These are phyloP conservation scores for Leptopilina clavipes DNA, from an alignment of 1,140 invertebrate species.

Conservation along the genomic window DNA sequence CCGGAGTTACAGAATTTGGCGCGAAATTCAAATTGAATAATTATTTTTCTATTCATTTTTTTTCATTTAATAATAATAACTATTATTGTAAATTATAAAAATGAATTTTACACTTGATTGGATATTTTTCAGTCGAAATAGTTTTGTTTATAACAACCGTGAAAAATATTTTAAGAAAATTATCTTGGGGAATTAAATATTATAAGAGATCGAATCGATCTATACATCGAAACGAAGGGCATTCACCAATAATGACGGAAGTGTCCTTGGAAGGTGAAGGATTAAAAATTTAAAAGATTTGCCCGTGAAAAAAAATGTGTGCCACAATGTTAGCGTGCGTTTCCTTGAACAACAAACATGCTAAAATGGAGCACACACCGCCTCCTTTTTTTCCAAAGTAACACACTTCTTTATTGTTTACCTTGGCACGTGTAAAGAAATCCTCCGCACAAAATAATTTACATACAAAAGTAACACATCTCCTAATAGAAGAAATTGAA, in stretches of 20 bases:
- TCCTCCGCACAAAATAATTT: conserved; percentile 6
- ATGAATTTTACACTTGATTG: too few species aligned
- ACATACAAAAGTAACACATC: conserved; percentile 5
- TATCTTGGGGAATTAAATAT: too few species aligned
- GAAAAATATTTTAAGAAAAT: too few species aligned
- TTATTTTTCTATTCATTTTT: too few species aligned
- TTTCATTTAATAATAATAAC: too few species aligned
- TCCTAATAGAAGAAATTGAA: background rate
- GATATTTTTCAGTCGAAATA: too few species aligned
- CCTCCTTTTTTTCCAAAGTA: conserved; percentile 23
- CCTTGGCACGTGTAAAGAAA: conserved; percentile 7
- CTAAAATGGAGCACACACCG: background rate
- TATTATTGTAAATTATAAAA: too few species aligned
- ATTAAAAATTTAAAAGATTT: conserved; percentile 25
- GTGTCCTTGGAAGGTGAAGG: conserved; percentile 21
- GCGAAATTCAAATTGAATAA: too few species aligned
- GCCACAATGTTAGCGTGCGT: conserved; percentile 14
- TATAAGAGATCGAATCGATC: background rate
- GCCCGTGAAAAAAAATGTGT: conserved; percentile 25
- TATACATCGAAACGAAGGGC: conserved; percentile 19
- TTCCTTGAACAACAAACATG: conserved; percentile 17
- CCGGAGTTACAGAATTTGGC: too few species aligned
- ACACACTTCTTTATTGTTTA: conserved; percentile 17
- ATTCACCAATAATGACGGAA: conserved; percentile 23
- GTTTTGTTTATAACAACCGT: too few species aligned